Percentiles rank a stretch among this genome's conserved stretches.
These are phyloP conservation scores for Neoarius graeffei DNA, from an alignment of 2,113 vertebrate species.

Conservation along the genomic window DNA sequence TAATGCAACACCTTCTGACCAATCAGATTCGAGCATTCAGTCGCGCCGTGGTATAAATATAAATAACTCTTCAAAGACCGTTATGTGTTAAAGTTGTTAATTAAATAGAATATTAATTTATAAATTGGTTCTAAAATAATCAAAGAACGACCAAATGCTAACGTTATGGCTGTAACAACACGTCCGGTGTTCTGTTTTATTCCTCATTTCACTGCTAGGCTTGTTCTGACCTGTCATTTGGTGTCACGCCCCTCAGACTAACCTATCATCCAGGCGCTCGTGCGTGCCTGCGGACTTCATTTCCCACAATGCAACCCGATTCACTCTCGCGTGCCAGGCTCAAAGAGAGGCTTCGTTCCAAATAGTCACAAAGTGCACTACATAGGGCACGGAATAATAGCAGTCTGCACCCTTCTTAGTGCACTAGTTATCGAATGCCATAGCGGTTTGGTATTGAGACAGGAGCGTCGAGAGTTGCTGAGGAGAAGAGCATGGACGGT, in stretches of 20 bases:
- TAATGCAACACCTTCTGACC: background rate
- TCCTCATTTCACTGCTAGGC: background rate
- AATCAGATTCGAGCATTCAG: background rate
- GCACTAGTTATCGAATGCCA: background rate
- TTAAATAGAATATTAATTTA: no score
- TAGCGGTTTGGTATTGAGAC: background rate
- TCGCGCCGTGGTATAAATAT: background rate
- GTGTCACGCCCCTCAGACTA: slow-evolving; percentile 63
- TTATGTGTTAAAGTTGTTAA: no score
- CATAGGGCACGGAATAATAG: background rate
- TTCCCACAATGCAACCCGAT: slow-evolving; percentile 65
- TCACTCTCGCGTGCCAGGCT: slow-evolving; percentile 54
- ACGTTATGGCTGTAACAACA: background rate
- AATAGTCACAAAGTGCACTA: background rate
- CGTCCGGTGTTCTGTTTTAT: background rate
- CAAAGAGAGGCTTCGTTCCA: background rate
- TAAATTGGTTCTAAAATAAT: background rate
- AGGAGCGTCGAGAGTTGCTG: background rate
- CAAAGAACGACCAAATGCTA: background rate
- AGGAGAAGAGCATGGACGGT: slow-evolving; percentile 49
- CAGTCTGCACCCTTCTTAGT: background rate
- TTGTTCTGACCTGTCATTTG: background rate
- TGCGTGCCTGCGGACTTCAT: slow-evolving; percentile 55
- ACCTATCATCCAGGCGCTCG: slow-evolving; percentile 69
- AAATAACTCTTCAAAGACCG: background rate